Percentiles rank a stretch among this genome's conserved stretches.
phyloP scores from a whole-genome alignment of 2,888 invertebrate species.

The Drosophila testacea region DNA sequence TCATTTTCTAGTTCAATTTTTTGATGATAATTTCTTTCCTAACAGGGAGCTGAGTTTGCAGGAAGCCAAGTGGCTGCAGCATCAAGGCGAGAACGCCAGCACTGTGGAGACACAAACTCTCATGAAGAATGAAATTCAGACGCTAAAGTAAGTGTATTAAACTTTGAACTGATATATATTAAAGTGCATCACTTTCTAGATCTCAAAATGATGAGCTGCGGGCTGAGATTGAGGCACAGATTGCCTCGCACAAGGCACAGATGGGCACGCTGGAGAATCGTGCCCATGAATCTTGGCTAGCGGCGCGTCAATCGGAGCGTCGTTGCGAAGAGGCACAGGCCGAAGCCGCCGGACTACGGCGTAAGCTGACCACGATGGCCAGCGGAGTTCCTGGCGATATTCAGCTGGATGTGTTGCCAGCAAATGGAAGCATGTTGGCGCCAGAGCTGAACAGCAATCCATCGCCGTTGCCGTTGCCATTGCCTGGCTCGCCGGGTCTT shows the following conservation, averaged over 20 bases:
- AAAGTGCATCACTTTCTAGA: slow-evolving; percentile 70
- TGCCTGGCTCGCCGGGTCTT: slow-evolving; percentile 84
- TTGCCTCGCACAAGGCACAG: slow-evolving; percentile 89
- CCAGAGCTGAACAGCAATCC: slow-evolving; percentile 76
- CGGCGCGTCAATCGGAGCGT: slow-evolving; percentile 92
- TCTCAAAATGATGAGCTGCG: slow-evolving; percentile 88
- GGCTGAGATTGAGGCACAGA: slow-evolving; percentile 94
- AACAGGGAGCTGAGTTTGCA: slow-evolving; percentile 91
- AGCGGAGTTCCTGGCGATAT: slow-evolving; percentile 60
- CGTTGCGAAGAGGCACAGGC: slow-evolving; percentile 92
- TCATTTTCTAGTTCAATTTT: too few relatives aligned
- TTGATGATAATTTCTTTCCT: neutral
- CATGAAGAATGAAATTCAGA: slow-evolving; percentile 92
- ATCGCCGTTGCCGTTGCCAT: slow-evolving; percentile 85
- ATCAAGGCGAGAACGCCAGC: slow-evolving; percentile 92
- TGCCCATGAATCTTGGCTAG: slow-evolving; percentile 94
- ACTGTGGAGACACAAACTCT: slow-evolving; percentile 92
- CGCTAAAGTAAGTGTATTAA: slow-evolving; percentile 88
- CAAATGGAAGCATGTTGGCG: slow-evolving; percentile 51
- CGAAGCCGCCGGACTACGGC: slow-evolving; percentile 89
- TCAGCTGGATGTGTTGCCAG: slow-evolving; percentile 33
- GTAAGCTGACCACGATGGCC: slow-evolving; percentile 86
- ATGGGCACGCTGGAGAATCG: slow-evolving; percentile 92
- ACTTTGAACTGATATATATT: too few relatives aligned
- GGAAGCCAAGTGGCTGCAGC: slow-evolving; percentile 91